These are phyloP conservation scores for Chymomyza caudatula DNA, from an alignment of 2,888 invertebrate genomes.

Conservation along the genomic window DNA sequence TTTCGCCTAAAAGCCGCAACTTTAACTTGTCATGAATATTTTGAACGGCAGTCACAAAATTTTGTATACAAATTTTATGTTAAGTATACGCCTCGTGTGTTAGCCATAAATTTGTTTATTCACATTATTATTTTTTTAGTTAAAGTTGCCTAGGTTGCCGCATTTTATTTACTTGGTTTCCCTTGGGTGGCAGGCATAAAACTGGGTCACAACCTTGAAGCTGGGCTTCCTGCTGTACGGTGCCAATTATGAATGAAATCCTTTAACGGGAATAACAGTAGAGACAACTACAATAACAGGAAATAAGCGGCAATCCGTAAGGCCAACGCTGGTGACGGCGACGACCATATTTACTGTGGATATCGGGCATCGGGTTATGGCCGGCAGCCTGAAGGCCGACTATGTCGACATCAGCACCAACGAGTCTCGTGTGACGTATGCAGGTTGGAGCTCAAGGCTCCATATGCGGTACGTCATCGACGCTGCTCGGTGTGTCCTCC, in stretches of 20 bases:
- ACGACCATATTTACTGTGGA: background rate
- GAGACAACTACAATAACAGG: conserved; percentile 15
- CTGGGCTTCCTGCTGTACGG: conserved; percentile 30
- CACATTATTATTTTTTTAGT: background rate
- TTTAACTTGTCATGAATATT: too few relatives aligned
- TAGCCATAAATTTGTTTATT: background rate
- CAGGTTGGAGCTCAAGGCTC: conserved; percentile 31
- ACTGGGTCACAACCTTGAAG: conserved; percentile 40
- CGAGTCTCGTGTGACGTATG: conserved; percentile 37
- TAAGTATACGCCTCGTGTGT: background rate
- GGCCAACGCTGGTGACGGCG: background rate
- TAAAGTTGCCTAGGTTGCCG: background rate
- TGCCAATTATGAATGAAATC: conserved; percentile 65
- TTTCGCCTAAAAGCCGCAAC: too few relatives aligned
- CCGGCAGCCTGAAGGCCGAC: background rate
- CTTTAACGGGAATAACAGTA: conserved; percentile 27
- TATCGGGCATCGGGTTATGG: background rate
- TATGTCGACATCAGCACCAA: background rate
- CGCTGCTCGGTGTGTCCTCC: conserved; percentile 37
- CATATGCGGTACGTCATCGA: conserved; percentile 50
- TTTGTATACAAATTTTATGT: too few relatives aligned
- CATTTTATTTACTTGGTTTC: conserved; percentile 30
- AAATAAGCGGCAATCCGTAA: background rate
- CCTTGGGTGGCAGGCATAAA: conserved; percentile 35
- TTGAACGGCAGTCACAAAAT: too few relatives aligned